Evolutionary conservation across 2,113 vertebrate species (phyloP).

Genomic region (Laticauda laticaudata): DNA sequence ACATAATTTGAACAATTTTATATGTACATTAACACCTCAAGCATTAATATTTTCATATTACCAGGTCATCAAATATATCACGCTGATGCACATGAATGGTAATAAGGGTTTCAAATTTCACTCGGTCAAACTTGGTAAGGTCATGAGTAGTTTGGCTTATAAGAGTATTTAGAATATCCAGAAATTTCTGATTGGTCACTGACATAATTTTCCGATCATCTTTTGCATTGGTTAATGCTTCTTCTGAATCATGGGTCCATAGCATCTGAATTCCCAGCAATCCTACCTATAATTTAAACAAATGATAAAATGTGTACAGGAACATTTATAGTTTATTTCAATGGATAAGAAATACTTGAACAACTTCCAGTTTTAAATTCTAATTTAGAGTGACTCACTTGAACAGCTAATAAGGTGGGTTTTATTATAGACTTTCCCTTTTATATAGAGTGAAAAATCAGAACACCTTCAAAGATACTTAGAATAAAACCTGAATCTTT

Average conservation of each 20-base stretch:
- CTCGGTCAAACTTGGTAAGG: conserved; percentile 82
- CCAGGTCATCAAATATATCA: conserved; percentile 92
- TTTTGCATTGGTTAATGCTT: conserved; percentile 79
- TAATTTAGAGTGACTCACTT: neutral
- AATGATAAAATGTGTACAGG: conserved; percentile 20
- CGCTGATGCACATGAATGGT: conserved; percentile 92
- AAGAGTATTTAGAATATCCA: conserved; percentile 84
- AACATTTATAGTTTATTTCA: conserved; percentile 21
- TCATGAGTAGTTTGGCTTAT: conserved; percentile 85
- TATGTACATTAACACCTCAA: neutral
- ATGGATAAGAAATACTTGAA: neutral
- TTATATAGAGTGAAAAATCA: neutral
- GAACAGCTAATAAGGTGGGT: neutral
- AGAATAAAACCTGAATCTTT: neutral
- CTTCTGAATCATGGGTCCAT: conserved; percentile 87
- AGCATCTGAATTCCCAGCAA: conserved; percentile 88
- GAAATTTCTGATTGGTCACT: conserved; percentile 81
- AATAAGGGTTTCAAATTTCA: conserved; percentile 88
- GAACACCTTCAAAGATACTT: neutral
- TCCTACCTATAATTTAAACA: conserved; percentile 76
- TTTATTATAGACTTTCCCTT: conserved; percentile 1
- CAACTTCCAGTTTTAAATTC: neutral
- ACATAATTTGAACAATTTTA: neutral
- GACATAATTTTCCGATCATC: conserved; percentile 87
- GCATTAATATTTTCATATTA: conserved; percentile 60